phyloP scores from a whole-genome alignment of 2,888 invertebrate genomes.

The Antheraea assamensis region DNA sequence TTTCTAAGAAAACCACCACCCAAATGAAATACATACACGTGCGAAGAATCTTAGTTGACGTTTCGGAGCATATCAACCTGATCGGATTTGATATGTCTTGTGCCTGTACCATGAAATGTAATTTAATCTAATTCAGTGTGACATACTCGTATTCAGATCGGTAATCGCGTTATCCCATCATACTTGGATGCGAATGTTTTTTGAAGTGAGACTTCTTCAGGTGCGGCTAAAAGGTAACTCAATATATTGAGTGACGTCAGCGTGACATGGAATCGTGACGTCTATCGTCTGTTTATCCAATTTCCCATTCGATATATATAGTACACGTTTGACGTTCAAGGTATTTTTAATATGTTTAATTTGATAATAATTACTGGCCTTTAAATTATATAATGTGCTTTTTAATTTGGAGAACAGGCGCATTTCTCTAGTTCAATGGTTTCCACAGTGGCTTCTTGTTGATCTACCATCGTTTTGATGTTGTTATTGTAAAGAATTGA shows the following conservation, averaged over 20 bases:
- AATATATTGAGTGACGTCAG: not conserved
- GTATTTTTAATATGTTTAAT: too few relatives aligned
- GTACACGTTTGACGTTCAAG: not conserved
- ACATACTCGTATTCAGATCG: not conserved
- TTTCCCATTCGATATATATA: not conserved
- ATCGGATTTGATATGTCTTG: conserved; percentile 6
- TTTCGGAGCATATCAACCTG: conserved; percentile 5
- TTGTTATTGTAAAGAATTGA: too few relatives aligned
- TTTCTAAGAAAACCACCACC: conserved; percentile 22
- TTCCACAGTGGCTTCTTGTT: too few relatives aligned
- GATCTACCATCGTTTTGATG: too few relatives aligned
- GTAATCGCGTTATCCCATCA: not conserved
- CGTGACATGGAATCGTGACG: not conserved
- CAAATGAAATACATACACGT: conserved; percentile 21
- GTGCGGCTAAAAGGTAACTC: not conserved
- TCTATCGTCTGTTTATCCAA: not conserved
- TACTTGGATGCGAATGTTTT: not conserved
- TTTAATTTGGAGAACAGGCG: too few relatives aligned
- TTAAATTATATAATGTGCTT: too few relatives aligned
- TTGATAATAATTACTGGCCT: too few relatives aligned
- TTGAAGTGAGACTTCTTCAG: not conserved
- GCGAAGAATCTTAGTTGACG: conserved; percentile 19
- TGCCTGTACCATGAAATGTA: not conserved
- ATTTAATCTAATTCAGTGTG: not conserved
- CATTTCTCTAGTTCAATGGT: too few relatives aligned